Percentiles rank a stretch among this genome's conserved stretches.
Conservation (phyloP, 2,888 invertebrate genomes). For the Ennomos quercinarius region DNA sequence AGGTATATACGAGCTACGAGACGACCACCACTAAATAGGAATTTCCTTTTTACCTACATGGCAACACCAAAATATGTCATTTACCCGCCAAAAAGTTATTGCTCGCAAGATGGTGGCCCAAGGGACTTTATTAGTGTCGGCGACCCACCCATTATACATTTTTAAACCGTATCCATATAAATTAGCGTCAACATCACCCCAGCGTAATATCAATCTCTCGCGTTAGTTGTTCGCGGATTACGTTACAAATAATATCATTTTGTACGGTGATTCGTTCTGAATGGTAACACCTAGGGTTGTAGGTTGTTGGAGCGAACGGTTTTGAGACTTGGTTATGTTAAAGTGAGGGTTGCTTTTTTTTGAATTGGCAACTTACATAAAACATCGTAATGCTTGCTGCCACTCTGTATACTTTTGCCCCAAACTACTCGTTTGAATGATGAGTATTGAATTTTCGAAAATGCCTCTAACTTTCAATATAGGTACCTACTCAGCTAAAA, state of each 20-base stretch:
- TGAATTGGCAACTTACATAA: no score
- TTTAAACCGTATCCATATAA: slow-evolving; percentile 86
- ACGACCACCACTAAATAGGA: no score
- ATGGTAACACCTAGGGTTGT: slow-evolving; percentile 71
- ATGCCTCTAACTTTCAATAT: no score
- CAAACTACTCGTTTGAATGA: no score
- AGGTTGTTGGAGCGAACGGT: slow-evolving; percentile 32
- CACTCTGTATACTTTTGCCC: no score
- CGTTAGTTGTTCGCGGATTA: slow-evolving; percentile 83
- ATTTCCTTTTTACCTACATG: background rate
- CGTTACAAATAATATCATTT: slow-evolving; percentile 85
- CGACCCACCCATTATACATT: slow-evolving; percentile 82
- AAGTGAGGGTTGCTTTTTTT: no score
- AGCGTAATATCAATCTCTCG: slow-evolving; percentile 82
- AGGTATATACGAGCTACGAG: no score
- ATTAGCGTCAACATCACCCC: slow-evolving; percentile 84
- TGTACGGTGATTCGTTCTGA: slow-evolving; percentile 84
- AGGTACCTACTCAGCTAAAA: no score
- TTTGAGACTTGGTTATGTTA: slow-evolving; percentile 54
- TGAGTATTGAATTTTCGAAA: no score
- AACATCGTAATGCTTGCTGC: no score
- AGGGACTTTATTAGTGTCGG: slow-evolving; percentile 80
- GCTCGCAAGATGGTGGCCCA: slow-evolving; percentile 58
- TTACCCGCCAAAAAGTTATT: slow-evolving; percentile 58
- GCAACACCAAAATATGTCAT: slow-evolving; percentile 37